Evolutionary conservation across 2,888 invertebrate genomes (phyloP), one percentile per base, ranked within the genome.

Genomic region (Meandrusa payeni): DNA sequence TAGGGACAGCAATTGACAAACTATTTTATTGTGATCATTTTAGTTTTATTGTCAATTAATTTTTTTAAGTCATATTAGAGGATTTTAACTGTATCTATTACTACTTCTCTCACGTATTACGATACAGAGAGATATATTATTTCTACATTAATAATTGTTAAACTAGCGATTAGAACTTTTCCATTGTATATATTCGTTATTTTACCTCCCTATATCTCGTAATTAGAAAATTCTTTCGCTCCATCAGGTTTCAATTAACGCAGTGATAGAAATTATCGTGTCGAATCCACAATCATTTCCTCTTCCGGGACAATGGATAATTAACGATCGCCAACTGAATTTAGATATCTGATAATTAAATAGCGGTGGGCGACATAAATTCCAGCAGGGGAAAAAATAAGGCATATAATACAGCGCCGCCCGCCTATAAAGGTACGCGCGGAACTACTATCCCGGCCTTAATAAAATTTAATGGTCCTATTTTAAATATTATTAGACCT

Each of bases 321-420:
- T 42, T 43, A 37, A 20, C 28, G 36, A 38, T 43, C 46, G 50
- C 47, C 38, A 31, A 28, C 41, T 19, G 54, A 56, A 56, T 54
- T 51, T 47, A 46, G 51, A 55, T 51, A 49, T 46, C 40, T 24
- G 12, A 48, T 49, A 49, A 51, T 53, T 51, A 55, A 54, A 54
- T 51, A 49, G 27, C 47, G 39, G 28, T 38, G 29, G 38, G 24
- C 39, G 42, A 49, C 22, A 38, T 41, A 41, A 41, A 44, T 48
- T 38, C 29, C 20, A 29, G 1, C 13, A n/a, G 12, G 24, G 15
- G 43, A 32, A 43, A 39, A 40, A 37, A 44, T 41, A 37, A 37
- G 46, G 29, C 33, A 44, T 22, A 37, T 17, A 46, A 38, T 41
- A 22, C 36, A 2, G 10, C 6, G 26, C 27, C 6, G 15, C 23